These are phyloP conservation scores for Dryobates pubescens DNA, from an alignment of 2,797 vertebrate species.

Conservation along the genomic window DNA sequence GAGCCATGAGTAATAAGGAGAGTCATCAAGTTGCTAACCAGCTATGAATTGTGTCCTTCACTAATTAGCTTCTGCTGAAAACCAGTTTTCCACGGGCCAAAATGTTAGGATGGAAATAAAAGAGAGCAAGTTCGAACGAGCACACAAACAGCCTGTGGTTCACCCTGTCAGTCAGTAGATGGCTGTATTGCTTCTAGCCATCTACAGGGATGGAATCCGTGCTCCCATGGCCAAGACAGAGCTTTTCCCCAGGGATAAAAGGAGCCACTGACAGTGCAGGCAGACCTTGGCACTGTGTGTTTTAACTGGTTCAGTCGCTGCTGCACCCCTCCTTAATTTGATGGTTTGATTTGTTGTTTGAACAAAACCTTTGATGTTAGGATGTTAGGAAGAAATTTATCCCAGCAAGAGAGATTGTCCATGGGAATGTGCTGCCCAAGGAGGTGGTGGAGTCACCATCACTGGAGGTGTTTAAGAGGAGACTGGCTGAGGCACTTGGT, in stretches of 20 bases:
- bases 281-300: not conserved
- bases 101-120: not conserved
- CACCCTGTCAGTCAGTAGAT: conserved; percentile 59
- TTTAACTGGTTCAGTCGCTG: not conserved
- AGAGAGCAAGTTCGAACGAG: not conserved
- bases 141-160: not conserved
- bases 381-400: no score
- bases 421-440: no score
- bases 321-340: not conserved
- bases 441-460: no score
- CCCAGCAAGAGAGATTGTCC: no score
- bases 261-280: not conserved
- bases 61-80: conserved; percentile 31
- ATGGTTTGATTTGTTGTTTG: not conserved
- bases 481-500: no score
- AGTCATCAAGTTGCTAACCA: not conserved
- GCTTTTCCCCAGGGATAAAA: not conserved
- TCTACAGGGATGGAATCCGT: not conserved
- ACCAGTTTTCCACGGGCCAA: conserved; percentile 17
- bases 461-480: no score
- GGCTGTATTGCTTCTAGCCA: conserved; percentile 62
- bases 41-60: not conserved
- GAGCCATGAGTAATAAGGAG: conserved; percentile 16
- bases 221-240: not conserved
- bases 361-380: not conserved